Base-by-base conservation (phyloP, 2,888 invertebrate genomes). In the Druceiella hillmani region DNA sequence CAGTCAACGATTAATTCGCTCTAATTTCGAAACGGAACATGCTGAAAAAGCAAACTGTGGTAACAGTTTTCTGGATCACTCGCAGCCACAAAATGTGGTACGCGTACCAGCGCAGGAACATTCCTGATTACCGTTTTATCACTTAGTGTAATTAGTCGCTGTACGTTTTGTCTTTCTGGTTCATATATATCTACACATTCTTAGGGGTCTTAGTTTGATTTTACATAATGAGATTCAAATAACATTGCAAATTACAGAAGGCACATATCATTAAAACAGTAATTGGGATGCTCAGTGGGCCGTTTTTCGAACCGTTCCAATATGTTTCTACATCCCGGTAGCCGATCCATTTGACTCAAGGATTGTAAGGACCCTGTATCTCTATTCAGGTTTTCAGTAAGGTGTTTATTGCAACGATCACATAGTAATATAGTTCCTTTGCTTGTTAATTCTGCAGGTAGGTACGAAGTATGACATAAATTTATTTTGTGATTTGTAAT, bases 241-340 rank as follows among this genome's bases (percentile, higher is more conserved):
- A 40, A 13, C 40, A 38, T 38, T 15, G 38, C 40, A 38, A 38
- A 38, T 41, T 38, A 17, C 12, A 41, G 11, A n/a, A 38, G 35
- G 25, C 25, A 11, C 40, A 38, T 38, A 12, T 38, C 24, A 4
- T 41, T 11, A 15, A 38, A 38, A 42, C 43, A 22, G 15, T 42
- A 42, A 22, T 42, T 36, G 17, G 41, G 36, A 37, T 42, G 42
- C 10, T 42, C 7, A 4, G 26, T 11, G 3, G 41, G 42, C 12
- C 42, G 40, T 20, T 42, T 42, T 29, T 42, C 41, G 25, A 35
- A 42, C 30, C 42, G 13, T 31, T 38, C 40, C 17, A 40, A 38
- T 5, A 38, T 40, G 16, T 34, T 37, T 5, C 13, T 32, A 22
- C 10, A 32, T 13, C 3, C 38, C 33, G 15, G 20, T 32, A 2